Conservation (phyloP, 1,140 invertebrate species). For the Drosophila persimilis region DNA sequence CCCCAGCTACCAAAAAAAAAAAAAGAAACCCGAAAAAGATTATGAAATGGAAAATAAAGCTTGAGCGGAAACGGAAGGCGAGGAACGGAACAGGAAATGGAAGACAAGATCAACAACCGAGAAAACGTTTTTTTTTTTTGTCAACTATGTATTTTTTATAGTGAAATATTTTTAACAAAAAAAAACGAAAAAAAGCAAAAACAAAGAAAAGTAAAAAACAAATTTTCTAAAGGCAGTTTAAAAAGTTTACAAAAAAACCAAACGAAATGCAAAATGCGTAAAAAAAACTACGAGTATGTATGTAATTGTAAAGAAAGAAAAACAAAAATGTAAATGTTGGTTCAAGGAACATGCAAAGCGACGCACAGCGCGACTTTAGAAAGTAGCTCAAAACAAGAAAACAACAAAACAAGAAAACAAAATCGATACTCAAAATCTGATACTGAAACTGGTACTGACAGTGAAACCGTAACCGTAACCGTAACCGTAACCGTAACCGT, state of each 20-base stretch:
- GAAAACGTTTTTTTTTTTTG: constrained; percentile 73
- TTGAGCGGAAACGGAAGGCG: constrained; percentile 2
- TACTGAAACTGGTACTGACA: constrained; percentile 1
- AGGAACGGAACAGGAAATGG: constrained; percentile 26
- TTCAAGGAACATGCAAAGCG: constrained; percentile 59
- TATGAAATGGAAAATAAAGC: constrained; percentile 4
- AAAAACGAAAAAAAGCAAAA: constrained; percentile 30
- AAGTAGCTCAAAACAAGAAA: constrained; percentile 58
- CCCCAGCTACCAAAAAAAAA: constrained; percentile 20
- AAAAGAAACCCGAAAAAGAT: constrained; percentile 18
- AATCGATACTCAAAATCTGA: constrained; percentile 14
- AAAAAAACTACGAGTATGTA: constrained; percentile 28
- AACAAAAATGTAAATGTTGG: constrained; percentile 49
- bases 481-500: constrained; percentile 35
- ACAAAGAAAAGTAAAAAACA: constrained; percentile 9
- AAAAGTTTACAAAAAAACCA: constrained; percentile 47
- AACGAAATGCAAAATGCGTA: constrained; percentile 32
- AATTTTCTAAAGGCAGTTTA: constrained; percentile 66
- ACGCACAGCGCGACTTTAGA: constrained; percentile 65
- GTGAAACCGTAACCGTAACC: constrained; percentile 17
- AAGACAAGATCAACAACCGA: constrained; percentile 49
- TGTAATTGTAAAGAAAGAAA: constrained; percentile 59
- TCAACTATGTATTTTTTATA: constrained; percentile 77
- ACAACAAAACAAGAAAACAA: constrained; percentile 23
- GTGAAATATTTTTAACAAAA: constrained; percentile 71